These are phyloP conservation scores for Yponomeuta plumbellus DNA, from an alignment of 2,888 invertebrate species.

Conservation along the genomic window DNA sequence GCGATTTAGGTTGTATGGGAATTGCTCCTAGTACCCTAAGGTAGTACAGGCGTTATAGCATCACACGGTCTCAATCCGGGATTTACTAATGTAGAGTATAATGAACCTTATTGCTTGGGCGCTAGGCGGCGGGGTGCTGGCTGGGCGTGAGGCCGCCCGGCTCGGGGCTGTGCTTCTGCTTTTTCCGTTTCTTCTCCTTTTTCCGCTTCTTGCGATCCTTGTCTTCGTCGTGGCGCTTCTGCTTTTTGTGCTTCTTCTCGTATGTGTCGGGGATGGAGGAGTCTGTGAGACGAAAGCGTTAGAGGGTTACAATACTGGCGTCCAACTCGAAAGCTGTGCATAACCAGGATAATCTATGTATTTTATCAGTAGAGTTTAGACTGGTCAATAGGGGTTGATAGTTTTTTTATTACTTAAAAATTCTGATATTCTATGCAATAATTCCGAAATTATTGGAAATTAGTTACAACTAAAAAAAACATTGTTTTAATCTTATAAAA, in stretches of 20 bases:
- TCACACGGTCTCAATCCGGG: neutral
- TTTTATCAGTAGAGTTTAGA: no score
- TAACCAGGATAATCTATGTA: no score
- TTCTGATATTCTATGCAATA: no score
- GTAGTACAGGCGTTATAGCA: neutral
- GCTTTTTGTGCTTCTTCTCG: slow-evolving; percentile 97
- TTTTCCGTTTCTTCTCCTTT: slow-evolving; percentile 97
- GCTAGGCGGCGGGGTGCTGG: slow-evolving; percentile 49
- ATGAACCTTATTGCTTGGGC: neutral
- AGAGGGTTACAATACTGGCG: no score
- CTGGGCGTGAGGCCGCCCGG: slow-evolving; percentile 80
- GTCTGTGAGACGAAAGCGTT: slow-evolving; percentile 47
- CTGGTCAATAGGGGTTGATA: no score
- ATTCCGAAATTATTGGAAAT: no score
- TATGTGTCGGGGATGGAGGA: slow-evolving; percentile 86
- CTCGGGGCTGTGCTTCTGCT: slow-evolving; percentile 94
- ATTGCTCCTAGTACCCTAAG: no score
- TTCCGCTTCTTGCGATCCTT: slow-evolving; percentile 95
- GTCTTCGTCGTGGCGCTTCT: slow-evolving; percentile 94
- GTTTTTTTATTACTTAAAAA: no score
- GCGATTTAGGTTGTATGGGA: no score
- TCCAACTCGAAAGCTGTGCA: no score
- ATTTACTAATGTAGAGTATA: neutral
- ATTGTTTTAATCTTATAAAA: no score
- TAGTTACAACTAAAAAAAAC: no score